These are phyloP conservation scores for Amazona finschi DNA, from an alignment of 2,797 vertebrate species.

Conservation along the genomic window DNA sequence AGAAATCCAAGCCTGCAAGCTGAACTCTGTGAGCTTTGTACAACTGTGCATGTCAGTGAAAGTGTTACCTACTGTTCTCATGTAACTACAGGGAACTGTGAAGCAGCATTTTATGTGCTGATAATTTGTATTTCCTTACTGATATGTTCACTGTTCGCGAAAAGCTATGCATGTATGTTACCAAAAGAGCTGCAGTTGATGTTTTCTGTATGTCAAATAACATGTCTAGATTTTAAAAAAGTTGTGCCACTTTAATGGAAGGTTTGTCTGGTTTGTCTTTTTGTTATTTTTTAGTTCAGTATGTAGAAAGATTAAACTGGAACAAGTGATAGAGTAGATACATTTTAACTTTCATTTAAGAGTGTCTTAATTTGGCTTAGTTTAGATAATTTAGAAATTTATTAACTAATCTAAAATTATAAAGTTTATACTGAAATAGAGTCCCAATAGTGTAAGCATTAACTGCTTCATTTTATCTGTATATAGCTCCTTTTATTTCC, in stretches of 20 bases:
- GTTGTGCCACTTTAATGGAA: neutral
- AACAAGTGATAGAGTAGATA: neutral
- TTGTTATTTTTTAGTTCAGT: neutral
- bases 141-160: neutral
- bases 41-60: neutral
- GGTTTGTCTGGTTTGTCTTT: neutral
- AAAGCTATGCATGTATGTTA: neutral
- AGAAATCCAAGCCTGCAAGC: neutral
- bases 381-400: neutral
- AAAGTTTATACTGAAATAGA: neutral
- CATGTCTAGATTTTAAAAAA: neutral
- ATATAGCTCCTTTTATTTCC: neutral
- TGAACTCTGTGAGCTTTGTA: neutral
- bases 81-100: neutral
- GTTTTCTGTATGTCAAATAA: neutral
- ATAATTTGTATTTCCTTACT: neutral
- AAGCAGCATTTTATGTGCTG: slow-evolving; percentile 1
- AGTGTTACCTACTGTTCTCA: neutral
- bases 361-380: neutral
- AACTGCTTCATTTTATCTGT: neutral
- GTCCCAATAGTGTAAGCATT: neutral
- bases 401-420: neutral
- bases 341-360: neutral
- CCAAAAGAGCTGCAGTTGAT: neutral
- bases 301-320: neutral